These are phyloP conservation scores for Camponotus vicinus DNA, from an alignment of 1,140 invertebrate species.

Conservation along the genomic window DNA sequence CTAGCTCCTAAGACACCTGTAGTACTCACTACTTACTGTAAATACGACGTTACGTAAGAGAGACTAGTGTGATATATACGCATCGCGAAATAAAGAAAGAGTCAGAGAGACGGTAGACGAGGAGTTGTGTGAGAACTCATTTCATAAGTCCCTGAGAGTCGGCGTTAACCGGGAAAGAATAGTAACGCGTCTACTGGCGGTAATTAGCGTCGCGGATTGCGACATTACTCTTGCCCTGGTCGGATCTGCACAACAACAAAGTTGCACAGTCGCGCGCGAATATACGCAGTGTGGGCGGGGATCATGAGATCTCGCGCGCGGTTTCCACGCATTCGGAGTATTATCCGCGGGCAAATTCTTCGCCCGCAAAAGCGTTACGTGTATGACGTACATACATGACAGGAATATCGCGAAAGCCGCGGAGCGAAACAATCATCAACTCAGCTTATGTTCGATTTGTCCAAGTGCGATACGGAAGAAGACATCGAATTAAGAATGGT, in stretches of 20 bases:
- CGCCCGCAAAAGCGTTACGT: conserved; percentile 26
- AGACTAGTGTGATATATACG: conserved; percentile 79
- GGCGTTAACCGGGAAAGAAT: conserved; percentile 73
- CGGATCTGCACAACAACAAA: conserved; percentile 65
- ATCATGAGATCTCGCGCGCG: conserved; percentile 80
- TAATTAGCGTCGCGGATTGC: conserved; percentile 83
- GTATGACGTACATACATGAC: not conserved
- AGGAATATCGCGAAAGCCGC: conserved; percentile 6
- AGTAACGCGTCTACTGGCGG: conserved; percentile 79
- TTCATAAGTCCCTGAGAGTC: conserved; percentile 81
- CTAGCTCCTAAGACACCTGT: conserved; percentile 34
- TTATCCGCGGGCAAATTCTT: conserved; percentile 48
- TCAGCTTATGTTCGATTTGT: not conserved
- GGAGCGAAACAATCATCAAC: not conserved
- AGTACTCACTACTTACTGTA: conserved; percentile 72
- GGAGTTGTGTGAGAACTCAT: conserved; percentile 83
- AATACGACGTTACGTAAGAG: conserved; percentile 79
- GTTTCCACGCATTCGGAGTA: conserved; percentile 80
- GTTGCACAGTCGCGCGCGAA: conserved; percentile 38
- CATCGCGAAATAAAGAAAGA: conserved; percentile 77
- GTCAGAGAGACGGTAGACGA: conserved; percentile 79
- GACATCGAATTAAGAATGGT: not conserved
- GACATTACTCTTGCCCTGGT: conserved; percentile 64
- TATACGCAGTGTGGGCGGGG: conserved; percentile 62
- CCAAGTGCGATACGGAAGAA: not conserved